phyloP scores from a whole-genome alignment of 1,140 invertebrate species.

The Temnothorax curvispinosus region DNA sequence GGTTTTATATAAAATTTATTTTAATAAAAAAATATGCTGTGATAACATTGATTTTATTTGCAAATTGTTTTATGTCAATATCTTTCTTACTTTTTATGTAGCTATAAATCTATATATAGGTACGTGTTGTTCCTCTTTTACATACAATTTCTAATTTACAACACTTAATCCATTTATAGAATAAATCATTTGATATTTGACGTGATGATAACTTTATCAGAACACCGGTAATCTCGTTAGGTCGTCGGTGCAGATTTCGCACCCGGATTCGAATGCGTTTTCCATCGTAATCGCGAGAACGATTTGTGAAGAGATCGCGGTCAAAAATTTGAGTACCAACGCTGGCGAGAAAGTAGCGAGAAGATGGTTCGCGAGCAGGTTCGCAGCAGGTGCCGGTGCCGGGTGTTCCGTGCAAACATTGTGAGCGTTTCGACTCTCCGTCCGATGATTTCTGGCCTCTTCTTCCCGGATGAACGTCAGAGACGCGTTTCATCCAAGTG shows the following conservation, averaged over 20 bases:
- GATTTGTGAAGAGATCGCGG: conserved; percentile 16
- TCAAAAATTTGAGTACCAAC: conserved; percentile 36
- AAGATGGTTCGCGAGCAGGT: conserved; percentile 47
- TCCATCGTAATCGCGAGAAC: neutral
- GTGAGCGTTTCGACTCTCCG: conserved; percentile 45
- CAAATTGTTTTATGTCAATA: neutral
- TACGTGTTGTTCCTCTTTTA: neutral
- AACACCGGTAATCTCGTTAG: neutral
- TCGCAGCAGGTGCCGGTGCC: conserved; percentile 65
- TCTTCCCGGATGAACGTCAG: conserved; percentile 12
- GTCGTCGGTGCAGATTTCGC: neutral
- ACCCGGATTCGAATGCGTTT: neutral
- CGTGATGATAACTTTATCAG: neutral
- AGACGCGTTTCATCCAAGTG: conserved; percentile 5
- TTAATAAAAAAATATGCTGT: neutral
- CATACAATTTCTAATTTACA: neutral
- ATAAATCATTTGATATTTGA: neutral
- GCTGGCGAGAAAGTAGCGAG: conserved; percentile 27
- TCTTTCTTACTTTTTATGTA: neutral
- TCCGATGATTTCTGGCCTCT: conserved; percentile 45
- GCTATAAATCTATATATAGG: neutral
- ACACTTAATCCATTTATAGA: neutral
- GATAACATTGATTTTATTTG: neutral
- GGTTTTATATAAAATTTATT: neutral
- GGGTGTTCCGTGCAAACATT: conserved; percentile 53